Evolutionary conservation across 1,140 invertebrate species (phyloP).

Genomic region (Conus betulinus): DNA sequence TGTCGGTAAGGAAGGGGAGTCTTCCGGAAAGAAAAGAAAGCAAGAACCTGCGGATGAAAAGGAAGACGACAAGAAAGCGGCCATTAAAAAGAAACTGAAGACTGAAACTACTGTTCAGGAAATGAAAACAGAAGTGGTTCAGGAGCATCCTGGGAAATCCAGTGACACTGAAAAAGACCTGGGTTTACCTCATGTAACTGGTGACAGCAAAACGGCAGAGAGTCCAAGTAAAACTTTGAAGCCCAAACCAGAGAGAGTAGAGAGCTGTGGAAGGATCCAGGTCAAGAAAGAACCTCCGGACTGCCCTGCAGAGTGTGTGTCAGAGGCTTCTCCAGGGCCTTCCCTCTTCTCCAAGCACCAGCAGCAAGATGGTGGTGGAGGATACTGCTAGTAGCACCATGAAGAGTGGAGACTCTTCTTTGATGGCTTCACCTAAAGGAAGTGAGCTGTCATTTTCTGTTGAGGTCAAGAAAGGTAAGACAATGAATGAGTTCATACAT

Average conservation of each 20-base stretch:
- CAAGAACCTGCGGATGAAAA: not conserved
- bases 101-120: not conserved
- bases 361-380: not conserved
- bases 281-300: not conserved
- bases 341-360: not conserved
- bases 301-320: not conserved
- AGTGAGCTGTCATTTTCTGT: not conserved
- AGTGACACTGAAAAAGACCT: not conserved
- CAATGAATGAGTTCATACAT: not conserved
- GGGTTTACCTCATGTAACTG: not conserved
- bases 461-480: not conserved
- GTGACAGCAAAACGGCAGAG: not conserved
- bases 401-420: too few relatives aligned
- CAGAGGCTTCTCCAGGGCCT: not conserved
- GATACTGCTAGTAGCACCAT: not conserved
- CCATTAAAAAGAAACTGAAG: constrained; percentile 11
- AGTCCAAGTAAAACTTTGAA: not conserved
- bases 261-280: too few relatives aligned
- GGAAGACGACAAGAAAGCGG: not conserved
- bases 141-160: not conserved
- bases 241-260: not conserved
- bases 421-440: not conserved
- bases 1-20: not conserved
- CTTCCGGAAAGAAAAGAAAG: not conserved
- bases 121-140: not conserved